Conservation (phyloP, 2,888 invertebrate genomes). For the Phlogophora meticulosa region DNA sequence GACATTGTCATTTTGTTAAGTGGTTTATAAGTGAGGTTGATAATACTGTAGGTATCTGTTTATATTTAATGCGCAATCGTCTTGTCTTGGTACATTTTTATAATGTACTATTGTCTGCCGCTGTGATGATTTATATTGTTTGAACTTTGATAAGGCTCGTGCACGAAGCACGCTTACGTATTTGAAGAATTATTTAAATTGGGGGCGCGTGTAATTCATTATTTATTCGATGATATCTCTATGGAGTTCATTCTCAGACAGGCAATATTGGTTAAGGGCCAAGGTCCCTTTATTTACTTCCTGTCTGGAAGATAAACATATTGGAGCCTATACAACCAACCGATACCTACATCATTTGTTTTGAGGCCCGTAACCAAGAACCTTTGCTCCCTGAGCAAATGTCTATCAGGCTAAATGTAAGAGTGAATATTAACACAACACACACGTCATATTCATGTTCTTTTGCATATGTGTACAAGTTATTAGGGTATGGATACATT, state of each 20-base stretch:
- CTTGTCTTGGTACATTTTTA: slow-evolving; percentile 12
- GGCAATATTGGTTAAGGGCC: background rate
- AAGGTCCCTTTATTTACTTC: slow-evolving; percentile 3
- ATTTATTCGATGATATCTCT: background rate
- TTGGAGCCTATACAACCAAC: background rate
- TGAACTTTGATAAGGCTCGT: slow-evolving; percentile 41
- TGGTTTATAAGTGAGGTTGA: slow-evolving; percentile 9
- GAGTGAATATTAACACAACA: too few relatives aligned
- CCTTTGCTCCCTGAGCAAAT: too few relatives aligned
- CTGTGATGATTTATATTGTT: slow-evolving; percentile 34
- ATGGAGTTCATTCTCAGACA: background rate
- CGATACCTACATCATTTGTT: background rate
- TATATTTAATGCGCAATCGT: slow-evolving; percentile 26
- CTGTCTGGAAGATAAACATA: background rate
- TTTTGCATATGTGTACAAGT: too few relatives aligned
- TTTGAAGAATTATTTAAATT: background rate
- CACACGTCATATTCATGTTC: background rate
- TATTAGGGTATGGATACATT: too few relatives aligned
- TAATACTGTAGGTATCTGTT: background rate
- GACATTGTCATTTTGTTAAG: slow-evolving; percentile 20
- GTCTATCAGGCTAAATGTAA: too few relatives aligned
- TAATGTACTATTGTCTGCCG: slow-evolving; percentile 40
- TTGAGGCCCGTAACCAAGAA: too few relatives aligned
- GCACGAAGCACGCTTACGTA: background rate
- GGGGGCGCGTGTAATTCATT: background rate